Evolutionary conservation across 2,888 invertebrate species (phyloP), one percentile per base, ranked within the genome.

Genomic region (Imbricaverruca yamaguchii): DNA sequence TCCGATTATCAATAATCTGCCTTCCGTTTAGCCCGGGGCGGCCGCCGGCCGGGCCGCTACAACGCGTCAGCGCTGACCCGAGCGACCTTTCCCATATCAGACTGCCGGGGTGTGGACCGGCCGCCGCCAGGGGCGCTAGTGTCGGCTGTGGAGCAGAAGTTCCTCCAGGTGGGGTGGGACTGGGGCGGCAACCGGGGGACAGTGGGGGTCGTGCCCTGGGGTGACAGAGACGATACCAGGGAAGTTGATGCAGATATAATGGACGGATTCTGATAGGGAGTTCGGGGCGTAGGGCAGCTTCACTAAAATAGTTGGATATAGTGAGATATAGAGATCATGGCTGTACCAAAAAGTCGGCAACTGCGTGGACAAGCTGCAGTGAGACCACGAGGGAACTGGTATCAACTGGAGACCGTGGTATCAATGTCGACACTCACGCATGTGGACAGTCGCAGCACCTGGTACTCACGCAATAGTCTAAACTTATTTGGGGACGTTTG

Each of bases 1-100:
- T 23, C 67, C n/a, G 67, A 67, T 67, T 67, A 67, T 67, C 67
- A 67, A 67, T 67, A 67, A 67, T 67, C 67, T 3, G 67, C 67
- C 67, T 67, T 67, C 67, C 67, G 67, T 67, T 67, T 6, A 1
- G 67, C 67, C 67, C 11, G 8, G 13, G 25, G 67, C 67, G 25
- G 2, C n/a, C n/a, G 13, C 2, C 67, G 8, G 2, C 13, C 67
- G 13, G 25, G 1, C n/a, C 12, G 67, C 8, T n/a, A 15, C 7
- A 18, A 13, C n/a, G 25, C 25, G 12, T 12, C 25, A 13, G 11
- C 12, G 11, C 12, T 67, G 67, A 67, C 67, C 67, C 67, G 9
- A 13, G 12, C 10, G 67, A 67, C 67, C 67, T 67, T n/a, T 67
- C 67, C n/a, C 67, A 67, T 67, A 25, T 21, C 25, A 23, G n/a